phyloP scores from a whole-genome alignment of 2,797 vertebrate species.

The Vireo griseus region DNA sequence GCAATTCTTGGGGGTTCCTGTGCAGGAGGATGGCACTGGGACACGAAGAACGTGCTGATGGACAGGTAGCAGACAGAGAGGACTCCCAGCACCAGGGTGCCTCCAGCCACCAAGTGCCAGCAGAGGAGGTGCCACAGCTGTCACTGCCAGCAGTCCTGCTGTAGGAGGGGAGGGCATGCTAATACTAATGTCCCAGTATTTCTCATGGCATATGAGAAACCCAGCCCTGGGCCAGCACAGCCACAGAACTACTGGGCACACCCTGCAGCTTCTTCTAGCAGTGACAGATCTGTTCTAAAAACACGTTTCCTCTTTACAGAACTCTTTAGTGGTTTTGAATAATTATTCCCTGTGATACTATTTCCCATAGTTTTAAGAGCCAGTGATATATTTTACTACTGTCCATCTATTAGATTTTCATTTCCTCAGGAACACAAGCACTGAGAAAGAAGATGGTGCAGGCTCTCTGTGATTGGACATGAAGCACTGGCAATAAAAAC shows the following conservation, averaged over 20 bases:
- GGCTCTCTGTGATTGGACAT: background rate
- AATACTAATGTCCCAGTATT: background rate
- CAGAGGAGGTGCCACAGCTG: background rate
- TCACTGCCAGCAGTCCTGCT: background rate
- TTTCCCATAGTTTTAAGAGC: conserved; percentile 20
- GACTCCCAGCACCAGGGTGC: background rate
- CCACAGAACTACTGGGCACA: background rate
- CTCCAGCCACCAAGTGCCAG: background rate
- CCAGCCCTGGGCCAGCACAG: background rate
- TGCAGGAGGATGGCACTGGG: background rate
- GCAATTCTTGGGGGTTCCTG: background rate
- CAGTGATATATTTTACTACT: conserved; percentile 26
- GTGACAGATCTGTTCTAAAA: background rate
- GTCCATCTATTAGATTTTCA: conserved; percentile 13
- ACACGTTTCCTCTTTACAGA: background rate
- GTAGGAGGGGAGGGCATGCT: background rate
- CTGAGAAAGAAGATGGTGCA: background rate
- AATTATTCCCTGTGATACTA: conserved; percentile 42
- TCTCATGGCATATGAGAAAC: rapidly evolving
- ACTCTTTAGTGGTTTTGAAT: conserved; percentile 18
- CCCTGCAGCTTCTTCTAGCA: background rate
- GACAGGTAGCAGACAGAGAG: background rate
- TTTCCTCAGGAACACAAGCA: background rate
- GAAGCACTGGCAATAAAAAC: conserved; percentile 13
- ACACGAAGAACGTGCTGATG: background rate